A percentile compares a stretch with the other conserved stretches of the same genome.
phyloP scores from a whole-genome alignment of 2,113 vertebrate genomes.

The Pao palembangensis region DNA sequence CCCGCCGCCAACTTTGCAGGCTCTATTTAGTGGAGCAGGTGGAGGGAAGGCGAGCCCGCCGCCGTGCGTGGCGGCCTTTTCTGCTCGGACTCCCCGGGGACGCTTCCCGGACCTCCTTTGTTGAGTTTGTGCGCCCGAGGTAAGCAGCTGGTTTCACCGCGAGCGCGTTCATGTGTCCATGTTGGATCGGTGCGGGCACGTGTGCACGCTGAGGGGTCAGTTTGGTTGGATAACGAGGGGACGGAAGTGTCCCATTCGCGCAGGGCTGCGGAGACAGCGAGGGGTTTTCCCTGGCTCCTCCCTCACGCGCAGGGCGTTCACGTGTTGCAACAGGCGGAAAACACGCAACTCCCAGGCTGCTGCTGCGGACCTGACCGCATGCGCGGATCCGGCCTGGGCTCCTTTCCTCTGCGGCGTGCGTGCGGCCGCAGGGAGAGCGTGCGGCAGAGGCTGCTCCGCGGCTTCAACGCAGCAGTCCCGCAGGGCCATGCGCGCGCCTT shows the following conservation, averaged over 20 bases:
- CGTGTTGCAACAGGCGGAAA: constrained; percentile 66
- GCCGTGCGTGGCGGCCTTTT: background rate
- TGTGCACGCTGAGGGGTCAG: constrained; percentile 6
- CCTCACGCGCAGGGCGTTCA: constrained; percentile 78
- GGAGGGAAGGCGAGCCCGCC: background rate
- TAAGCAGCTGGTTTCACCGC: constrained; percentile 8
- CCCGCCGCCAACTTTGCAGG: constrained; percentile 25
- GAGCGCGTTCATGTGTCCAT: constrained; percentile 1
- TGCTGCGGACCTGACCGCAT: constrained; percentile 38
- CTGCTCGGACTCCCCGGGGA: constrained; percentile 37
- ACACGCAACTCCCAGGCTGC: constrained; percentile 58
- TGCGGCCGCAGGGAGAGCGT: no score
- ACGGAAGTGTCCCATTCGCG: constrained; percentile 57
- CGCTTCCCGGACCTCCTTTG: constrained; percentile 12
- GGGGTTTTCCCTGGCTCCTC: constrained; percentile 98
- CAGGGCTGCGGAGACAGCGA: constrained; percentile 76
- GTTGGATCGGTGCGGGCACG: constrained; percentile 4
- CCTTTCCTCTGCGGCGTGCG: background rate
- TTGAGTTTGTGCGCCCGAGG: constrained; percentile 13
- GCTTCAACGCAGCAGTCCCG: no score
- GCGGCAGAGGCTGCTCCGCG: background rate
- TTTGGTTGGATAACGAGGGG: constrained; percentile 25
- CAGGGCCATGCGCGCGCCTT: no score
- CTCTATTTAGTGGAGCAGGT: constrained; percentile 35
- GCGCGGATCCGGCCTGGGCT: background rate